Conservation (phyloP, 2,888 invertebrate species). For the Campoletis raptor region DNA sequence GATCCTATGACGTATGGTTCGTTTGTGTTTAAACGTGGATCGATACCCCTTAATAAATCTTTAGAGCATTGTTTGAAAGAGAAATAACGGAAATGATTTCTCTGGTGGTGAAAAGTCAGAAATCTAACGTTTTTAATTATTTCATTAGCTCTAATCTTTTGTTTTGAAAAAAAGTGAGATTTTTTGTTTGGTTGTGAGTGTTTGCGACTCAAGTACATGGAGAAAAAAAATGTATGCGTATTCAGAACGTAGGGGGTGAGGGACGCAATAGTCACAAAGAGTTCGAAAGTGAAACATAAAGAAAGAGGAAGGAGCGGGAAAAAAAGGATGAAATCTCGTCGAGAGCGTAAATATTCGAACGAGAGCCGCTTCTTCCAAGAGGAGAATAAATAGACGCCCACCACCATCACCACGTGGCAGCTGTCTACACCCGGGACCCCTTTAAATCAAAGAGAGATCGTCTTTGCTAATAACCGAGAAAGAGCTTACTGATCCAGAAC, state of each 20-base stretch:
- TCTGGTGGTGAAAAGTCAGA: neutral
- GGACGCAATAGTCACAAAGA: conserved; percentile 60
- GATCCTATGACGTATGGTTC: conserved; percentile 27
- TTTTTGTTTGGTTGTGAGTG: conserved; percentile 3
- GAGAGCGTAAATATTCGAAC: conserved; percentile 73
- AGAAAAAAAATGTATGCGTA: neutral
- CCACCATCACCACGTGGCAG: conserved; percentile 75
- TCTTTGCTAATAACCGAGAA: conserved; percentile 74
- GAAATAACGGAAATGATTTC: neutral
- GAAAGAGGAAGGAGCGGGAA: conserved; percentile 40
- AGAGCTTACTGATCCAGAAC: conserved; percentile 66
- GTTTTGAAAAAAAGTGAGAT: neutral
- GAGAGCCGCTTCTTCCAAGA: conserved; percentile 75
- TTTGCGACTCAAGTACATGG: conserved; percentile 10
- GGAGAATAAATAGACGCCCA: conserved; percentile 78
- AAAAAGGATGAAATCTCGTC: conserved; percentile 54
- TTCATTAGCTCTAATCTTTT: conserved; percentile 39
- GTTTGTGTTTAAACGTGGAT: conserved; percentile 13
- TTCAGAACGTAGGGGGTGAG: conserved; percentile 36
- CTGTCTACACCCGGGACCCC: conserved; percentile 76
- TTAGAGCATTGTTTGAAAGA: neutral
- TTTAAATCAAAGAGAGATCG: conserved; percentile 77
- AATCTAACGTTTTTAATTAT: neutral
- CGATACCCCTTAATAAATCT: conserved; percentile 21
- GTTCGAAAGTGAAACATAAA: conserved; percentile 64